Percentiles rank a stretch among this genome's conserved stretches.
These are phyloP conservation scores for Tinea pellionella DNA, from an alignment of 2,888 invertebrate genomes.

Conservation along the genomic window DNA sequence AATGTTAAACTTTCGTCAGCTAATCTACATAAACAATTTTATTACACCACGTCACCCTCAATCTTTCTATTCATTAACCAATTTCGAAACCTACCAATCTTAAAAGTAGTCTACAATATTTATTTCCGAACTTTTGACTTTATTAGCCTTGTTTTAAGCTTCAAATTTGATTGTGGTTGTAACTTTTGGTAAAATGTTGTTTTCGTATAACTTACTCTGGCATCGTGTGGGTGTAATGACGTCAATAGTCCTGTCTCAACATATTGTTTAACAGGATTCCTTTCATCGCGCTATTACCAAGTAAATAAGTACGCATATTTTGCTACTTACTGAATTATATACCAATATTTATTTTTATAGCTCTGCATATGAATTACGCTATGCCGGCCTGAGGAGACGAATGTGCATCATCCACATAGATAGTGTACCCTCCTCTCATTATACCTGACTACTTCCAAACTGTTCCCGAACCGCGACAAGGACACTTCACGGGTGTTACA, in stretches of 20 bases:
- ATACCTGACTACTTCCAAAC: no score
- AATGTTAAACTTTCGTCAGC: neutral
- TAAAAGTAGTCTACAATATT: neutral
- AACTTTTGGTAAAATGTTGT: neutral
- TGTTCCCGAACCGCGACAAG: no score
- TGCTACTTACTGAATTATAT: neutral
- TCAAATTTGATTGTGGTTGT: neutral
- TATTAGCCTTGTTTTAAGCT: neutral
- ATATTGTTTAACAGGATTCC: neutral
- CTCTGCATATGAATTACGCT: no score
- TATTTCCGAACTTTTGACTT: neutral
- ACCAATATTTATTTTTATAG: no score
- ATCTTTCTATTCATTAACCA: slow-evolving; percentile 1
- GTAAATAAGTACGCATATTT: neutral
- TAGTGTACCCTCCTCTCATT: no score
- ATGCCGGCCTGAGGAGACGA: no score
- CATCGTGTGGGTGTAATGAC: neutral
- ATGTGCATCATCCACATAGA: no score
- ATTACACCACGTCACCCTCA: slow-evolving; percentile 2
- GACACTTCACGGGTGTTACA: no score
- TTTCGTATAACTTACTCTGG: neutral
- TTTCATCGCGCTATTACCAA: neutral
- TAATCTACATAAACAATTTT: slow-evolving; percentile 5
- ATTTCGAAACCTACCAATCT: neutral
- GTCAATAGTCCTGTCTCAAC: neutral